Percentiles rank a stretch among this genome's conserved stretches.
phyloP scores from a whole-genome alignment of 2,888 invertebrate genomes.

The Mythimna impura region DNA sequence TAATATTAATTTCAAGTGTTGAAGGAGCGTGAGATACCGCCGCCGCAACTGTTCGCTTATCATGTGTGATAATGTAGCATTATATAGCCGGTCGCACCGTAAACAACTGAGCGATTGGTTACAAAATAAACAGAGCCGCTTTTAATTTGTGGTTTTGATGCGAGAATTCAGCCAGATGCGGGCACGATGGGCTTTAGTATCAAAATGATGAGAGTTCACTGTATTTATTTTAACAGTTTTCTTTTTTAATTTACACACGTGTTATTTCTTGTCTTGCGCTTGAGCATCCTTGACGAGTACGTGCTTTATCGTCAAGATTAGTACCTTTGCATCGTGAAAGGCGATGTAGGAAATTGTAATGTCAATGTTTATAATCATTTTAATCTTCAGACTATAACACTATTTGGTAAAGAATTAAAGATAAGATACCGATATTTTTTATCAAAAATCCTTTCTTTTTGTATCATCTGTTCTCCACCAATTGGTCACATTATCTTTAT shows the following conservation, averaged over 20 bases:
- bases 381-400: slow-evolving; percentile 40
- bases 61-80: slow-evolving; percentile 61
- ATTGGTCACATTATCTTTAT: slow-evolving; percentile 14
- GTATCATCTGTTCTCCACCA: slow-evolving; percentile 5
- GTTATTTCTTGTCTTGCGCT: slow-evolving; percentile 21
- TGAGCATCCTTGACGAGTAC: slow-evolving; percentile 21
- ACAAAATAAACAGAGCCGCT: slow-evolving; percentile 58
- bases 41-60: slow-evolving; percentile 62
- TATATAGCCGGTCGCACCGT: slow-evolving; percentile 56
- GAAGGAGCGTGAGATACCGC: slow-evolving; percentile 66
- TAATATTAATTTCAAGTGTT: slow-evolving; percentile 59
- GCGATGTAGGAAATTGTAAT: background rate
- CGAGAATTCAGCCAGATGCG: slow-evolving; percentile 34
- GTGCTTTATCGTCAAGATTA: slow-evolving; percentile 43
- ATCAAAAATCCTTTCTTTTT: slow-evolving; percentile 24
- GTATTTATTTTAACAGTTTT: slow-evolving; percentile 18
- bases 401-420: slow-evolving; percentile 22
- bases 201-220: slow-evolving; percentile 6
- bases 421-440: slow-evolving; percentile 24
- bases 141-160: slow-evolving; percentile 45
- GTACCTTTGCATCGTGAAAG: slow-evolving; percentile 8
- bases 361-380: slow-evolving; percentile 26
- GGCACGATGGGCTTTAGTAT: slow-evolving; percentile 1
- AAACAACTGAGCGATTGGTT: slow-evolving; percentile 61
- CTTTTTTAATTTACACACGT: slow-evolving; percentile 35